Evolutionary conservation across 2,797 vertebrate genomes (phyloP).

Genomic region (Sebastes kiyomatsui): DNA sequence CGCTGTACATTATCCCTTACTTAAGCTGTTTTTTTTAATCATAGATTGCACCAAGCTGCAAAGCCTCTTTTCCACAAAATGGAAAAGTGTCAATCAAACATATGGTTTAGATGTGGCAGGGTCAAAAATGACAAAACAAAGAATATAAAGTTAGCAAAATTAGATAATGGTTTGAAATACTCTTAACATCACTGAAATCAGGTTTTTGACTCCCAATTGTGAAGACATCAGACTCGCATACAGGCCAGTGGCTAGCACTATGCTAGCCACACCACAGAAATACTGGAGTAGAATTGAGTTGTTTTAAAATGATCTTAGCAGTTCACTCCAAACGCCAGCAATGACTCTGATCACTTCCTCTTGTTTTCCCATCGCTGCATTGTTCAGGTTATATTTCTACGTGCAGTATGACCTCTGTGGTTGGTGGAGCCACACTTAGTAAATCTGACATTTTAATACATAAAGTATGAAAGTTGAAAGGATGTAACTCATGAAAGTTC

Average conservation of each 20-base stretch:
- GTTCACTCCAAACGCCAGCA: background rate
- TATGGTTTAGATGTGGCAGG: background rate
- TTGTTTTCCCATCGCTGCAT: background rate
- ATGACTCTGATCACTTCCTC: background rate
- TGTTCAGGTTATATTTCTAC: background rate
- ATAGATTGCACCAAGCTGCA: too few species aligned
- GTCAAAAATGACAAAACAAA: background rate
- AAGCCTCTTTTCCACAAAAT: background rate
- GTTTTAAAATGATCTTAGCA: background rate
- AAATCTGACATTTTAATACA: background rate
- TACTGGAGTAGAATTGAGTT: background rate
- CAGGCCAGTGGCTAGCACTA: background rate
- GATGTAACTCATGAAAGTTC: background rate
- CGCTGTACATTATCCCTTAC: too few species aligned
- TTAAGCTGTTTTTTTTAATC: background rate
- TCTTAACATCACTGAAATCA: background rate
- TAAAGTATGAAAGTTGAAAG: background rate
- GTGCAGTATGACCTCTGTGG: background rate
- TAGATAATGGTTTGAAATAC: background rate
- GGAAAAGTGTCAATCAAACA: background rate
- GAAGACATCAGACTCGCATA: background rate
- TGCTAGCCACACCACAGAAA: background rate
- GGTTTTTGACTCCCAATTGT: background rate
- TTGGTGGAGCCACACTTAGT: background rate
- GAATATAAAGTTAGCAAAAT: background rate